A percentile compares a stretch with the other conserved stretches of the same genome.
phyloP scores from a whole-genome alignment of 1,140 invertebrate species.

The Neodiprion virginianus region DNA sequence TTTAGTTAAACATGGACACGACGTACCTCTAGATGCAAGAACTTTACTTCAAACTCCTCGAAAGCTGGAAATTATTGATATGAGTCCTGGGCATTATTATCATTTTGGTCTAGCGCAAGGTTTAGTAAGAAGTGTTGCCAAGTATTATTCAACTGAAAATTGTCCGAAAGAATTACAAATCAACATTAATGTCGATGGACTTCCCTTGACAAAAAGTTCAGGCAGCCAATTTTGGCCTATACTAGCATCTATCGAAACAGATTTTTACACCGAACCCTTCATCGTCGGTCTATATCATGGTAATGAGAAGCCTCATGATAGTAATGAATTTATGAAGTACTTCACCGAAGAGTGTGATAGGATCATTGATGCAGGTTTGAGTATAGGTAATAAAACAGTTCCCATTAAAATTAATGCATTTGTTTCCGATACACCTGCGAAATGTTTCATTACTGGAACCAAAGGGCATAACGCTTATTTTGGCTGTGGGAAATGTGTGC shows the following conservation, averaged over 20 bases:
- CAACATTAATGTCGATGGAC: constrained; percentile 25
- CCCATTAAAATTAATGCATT: constrained; percentile 10
- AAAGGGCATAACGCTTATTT: constrained; percentile 17
- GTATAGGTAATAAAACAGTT: background rate
- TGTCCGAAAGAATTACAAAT: constrained; percentile 12
- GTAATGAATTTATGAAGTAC: constrained; percentile 25
- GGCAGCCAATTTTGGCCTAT: constrained; percentile 32
- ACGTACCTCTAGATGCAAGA: too few relatives aligned
- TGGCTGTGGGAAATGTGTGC: constrained; percentile 31
- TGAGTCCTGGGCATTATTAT: constrained; percentile 8
- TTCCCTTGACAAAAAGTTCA: constrained; percentile 25
- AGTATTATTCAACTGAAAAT: constrained; percentile 16
- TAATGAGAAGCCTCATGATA: constrained; percentile 25
- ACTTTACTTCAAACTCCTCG: too few relatives aligned
- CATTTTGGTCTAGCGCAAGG: constrained; percentile 22
- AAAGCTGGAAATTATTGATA: background rate
- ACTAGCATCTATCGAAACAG: constrained; percentile 23
- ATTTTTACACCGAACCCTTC: constrained; percentile 32
- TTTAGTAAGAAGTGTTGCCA: constrained; percentile 13
- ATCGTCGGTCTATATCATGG: constrained; percentile 26
- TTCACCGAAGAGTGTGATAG: constrained; percentile 23
- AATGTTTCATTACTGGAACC: constrained; percentile 15
- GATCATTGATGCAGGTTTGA: background rate
- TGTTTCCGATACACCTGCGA: constrained; percentile 22
- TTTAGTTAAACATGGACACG: too few relatives aligned